Base-by-base conservation (phyloP, 2,888 invertebrate genomes). In the Leptinotarsa juncta region DNA sequence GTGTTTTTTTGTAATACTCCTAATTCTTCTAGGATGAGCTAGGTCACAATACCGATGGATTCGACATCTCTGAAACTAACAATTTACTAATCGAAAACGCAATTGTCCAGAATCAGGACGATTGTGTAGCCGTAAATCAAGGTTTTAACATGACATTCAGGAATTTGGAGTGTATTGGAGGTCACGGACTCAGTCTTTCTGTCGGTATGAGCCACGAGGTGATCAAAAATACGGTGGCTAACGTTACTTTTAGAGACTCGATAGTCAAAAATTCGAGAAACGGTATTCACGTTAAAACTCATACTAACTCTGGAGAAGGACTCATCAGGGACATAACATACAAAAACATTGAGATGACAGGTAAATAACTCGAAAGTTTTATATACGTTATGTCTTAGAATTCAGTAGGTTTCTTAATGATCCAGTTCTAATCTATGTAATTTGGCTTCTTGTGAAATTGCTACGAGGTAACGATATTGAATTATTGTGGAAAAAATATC, bases 141-240 rank as follows among this genome's bases (percentile, higher is more conserved):
- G 81, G 81, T 26, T 76, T 70, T 15, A 73, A 78, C 67, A 65
- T 77, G 49, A 16, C 71, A 5, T 78, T 81, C 72, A 15, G 65
- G 3, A 77, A 77, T 23, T 42, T 81, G 12, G 70, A 72, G 5
- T 81, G 81, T 73, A 73, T 71, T 32, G 81, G 81, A 55, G 79
- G 81, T 26, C 81, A 81, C 70, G 81, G 81, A n/a, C 70, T 81
- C 18, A 81, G 81, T 71, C 74, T 81, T 48, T 81, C 81, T 4
- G 77, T 81, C n/a, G 81, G 81, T 3, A 70, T 73, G 66, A 80
- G 77, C 68, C 66, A 67, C 48, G 75, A 75, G 51, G 73, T 76
- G 5, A 67, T 72, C 15, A 60, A 55, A 23, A 81, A 81, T 55
- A 75, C 74, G 3, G 80, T 78, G 20, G 26, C 55, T n/a, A 78